Conservation (phyloP, 2,797 vertebrate species). For the Serranus cabrilla region DNA sequence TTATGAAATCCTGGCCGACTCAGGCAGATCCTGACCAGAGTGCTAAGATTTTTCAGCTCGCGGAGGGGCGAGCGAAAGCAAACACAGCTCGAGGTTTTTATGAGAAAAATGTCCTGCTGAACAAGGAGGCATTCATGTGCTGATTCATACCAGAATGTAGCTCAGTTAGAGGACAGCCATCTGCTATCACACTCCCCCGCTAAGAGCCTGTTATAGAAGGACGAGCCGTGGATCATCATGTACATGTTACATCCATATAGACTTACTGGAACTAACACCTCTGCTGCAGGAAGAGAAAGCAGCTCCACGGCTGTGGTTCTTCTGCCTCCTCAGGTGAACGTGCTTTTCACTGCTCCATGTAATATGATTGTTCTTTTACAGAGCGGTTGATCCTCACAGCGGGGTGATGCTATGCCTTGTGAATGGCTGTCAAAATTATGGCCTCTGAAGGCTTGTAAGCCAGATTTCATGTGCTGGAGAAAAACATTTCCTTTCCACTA, state of each 20-base stretch:
- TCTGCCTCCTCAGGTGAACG: conserved; percentile 50
- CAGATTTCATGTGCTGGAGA: conserved; percentile 19
- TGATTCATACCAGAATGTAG: conserved; percentile 79
- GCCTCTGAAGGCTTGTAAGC: conserved; percentile 23
- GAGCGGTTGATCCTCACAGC: conserved; percentile 38
- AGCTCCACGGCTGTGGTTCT: conserved; percentile 16
- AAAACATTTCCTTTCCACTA: conserved; percentile 23
- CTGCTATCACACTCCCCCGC: conserved; percentile 80
- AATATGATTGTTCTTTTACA: conserved; percentile 53
- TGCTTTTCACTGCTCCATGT: conserved; percentile 49
- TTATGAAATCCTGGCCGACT: conserved; percentile 70
- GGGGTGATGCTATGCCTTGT: conserved; percentile 29
- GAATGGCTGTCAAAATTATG: conserved; percentile 53
- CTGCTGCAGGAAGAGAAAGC: conserved; percentile 54
- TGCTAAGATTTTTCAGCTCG: conserved; percentile 61
- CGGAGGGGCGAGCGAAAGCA: conserved; percentile 68
- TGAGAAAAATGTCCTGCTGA: conserved; percentile 80
- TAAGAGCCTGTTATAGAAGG: conserved; percentile 73
- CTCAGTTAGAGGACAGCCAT: conserved; percentile 73
- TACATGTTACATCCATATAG: conserved; percentile 78
- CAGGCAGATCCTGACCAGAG: conserved; percentile 55
- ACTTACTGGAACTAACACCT: conserved; percentile 78
- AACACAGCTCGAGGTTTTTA: conserved; percentile 78
- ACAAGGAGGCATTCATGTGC: conserved; percentile 87
- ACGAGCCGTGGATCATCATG: conserved; percentile 74